phyloP scores from a whole-genome alignment of 2,888 invertebrate species.

The Oasisia sp. region DNA sequence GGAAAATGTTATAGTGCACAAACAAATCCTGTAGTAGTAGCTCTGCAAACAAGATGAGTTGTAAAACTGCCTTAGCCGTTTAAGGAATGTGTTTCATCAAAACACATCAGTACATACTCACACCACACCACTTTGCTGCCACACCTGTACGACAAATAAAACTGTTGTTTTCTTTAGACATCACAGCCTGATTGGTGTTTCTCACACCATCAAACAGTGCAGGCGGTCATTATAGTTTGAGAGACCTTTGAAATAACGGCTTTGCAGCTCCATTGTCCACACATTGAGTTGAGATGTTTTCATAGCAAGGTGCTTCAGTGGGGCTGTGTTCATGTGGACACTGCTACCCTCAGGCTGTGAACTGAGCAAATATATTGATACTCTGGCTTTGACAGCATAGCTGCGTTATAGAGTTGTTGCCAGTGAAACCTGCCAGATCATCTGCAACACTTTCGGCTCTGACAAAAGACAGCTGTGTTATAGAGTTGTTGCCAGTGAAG shows the following conservation, averaged over 20 bases:
- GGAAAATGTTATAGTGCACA: background rate
- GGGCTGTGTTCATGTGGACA: background rate
- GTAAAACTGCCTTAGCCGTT: background rate
- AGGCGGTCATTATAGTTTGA: background rate
- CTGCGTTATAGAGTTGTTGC: too few species aligned
- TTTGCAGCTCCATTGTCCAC: background rate
- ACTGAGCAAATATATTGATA: background rate
- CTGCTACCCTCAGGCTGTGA: background rate
- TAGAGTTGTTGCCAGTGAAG: too few species aligned
- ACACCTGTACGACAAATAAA: background rate
- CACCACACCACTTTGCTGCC: background rate
- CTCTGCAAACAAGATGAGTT: background rate
- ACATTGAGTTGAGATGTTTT: background rate
- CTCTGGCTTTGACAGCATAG: too few species aligned
- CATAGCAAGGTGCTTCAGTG: background rate
- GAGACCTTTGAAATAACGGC: background rate
- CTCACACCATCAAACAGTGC: background rate
- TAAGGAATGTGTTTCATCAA: background rate
- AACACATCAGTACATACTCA: background rate
- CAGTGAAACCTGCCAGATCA: too few species aligned
- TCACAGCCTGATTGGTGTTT: background rate
- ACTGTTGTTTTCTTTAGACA: background rate
- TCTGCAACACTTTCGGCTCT: too few species aligned
- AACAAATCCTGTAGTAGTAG: background rate
- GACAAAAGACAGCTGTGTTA: too few species aligned